Base-by-base conservation (phyloP, 1,140 invertebrate genomes). In the Aphelenchoides fujianensis region DNA sequence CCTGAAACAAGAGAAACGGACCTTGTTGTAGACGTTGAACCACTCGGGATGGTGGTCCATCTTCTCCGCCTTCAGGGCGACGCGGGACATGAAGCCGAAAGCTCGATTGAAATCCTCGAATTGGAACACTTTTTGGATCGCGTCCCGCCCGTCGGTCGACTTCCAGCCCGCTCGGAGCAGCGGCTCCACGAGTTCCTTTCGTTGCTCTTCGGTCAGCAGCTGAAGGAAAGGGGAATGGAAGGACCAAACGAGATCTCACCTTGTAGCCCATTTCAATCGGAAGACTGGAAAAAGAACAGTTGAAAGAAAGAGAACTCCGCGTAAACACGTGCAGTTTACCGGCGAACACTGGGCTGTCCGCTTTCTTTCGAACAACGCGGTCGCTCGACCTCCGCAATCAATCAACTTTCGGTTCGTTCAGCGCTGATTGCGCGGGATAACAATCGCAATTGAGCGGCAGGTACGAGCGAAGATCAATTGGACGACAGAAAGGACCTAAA, bases 31-130 rank as follows among this genome's bases (percentile, higher is more conserved):
- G 75, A 97, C 94, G 88, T 99, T 99, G 82, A 97, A 98, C 97
- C 97, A 99, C 88, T 99, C 97, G 0, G 97, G 97, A 86, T 99
- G 96, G 86, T 99, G 97, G 85, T 98, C 91, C 90, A 97, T 95
- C 88, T 98, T 97, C 80, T 99, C 97, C 68, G 97, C 93, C 73
- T 92, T 86, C 69, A 98, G 84, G n/a, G 95, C 96, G 19, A 95
- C 89, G 73, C 90, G 89, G 2, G 90, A 91, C 96, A 99, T 99
- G 80, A 98, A 97, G 48, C 92, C 92, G 88, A 96, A 99, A 1
- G 95, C 95, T 90, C 93, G 75, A 79, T 86, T 87, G 72, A 88
- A 88, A 75, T 88, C 84, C 71, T 86, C 86, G 35, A 64, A 64
- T 12, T 64, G 9, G 75, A 84, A 87, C 74, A 86, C 81, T 73